A percentile compares a stretch with the other conserved stretches of the same genome.
Conservation (phyloP, 2,797 vertebrate species). For the Falco concolor region DNA sequence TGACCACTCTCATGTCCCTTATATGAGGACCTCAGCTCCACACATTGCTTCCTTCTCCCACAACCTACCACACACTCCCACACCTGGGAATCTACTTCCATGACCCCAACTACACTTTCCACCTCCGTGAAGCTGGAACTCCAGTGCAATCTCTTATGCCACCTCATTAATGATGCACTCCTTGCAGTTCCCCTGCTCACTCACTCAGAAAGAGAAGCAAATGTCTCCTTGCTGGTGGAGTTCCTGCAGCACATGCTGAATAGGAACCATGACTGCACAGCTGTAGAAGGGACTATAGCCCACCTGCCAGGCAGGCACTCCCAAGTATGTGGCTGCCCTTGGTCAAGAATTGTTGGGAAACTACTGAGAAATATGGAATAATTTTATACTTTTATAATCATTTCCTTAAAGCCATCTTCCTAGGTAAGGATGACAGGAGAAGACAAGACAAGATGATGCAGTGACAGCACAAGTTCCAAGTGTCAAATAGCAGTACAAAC, state of each 20-base stretch:
- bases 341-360: not conserved
- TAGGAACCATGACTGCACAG: rapidly evolving
- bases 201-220: not conserved
- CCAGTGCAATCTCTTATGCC: not conserved
- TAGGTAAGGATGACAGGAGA: not conserved
- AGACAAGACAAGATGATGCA: not conserved
- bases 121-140: not conserved
- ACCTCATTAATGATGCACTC: not conserved
- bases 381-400: not conserved
- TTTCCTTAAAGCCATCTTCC: not conserved
- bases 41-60: not conserved
- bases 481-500: not conserved
- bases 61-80: not conserved
- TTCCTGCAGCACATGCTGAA: not conserved
- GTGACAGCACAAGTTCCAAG: not conserved
- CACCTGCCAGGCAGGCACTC: not conserved
- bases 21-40: not conserved
- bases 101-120: not conserved
- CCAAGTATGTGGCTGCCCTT: not conserved
- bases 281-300: not conserved
- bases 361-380: not conserved
- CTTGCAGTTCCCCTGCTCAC: not conserved
- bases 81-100: not conserved
- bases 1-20: not conserved
- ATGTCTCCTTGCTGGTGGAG: not conserved